phyloP scores from a whole-genome alignment of 2,888 invertebrate species.

The Callyntrura sp. region DNA sequence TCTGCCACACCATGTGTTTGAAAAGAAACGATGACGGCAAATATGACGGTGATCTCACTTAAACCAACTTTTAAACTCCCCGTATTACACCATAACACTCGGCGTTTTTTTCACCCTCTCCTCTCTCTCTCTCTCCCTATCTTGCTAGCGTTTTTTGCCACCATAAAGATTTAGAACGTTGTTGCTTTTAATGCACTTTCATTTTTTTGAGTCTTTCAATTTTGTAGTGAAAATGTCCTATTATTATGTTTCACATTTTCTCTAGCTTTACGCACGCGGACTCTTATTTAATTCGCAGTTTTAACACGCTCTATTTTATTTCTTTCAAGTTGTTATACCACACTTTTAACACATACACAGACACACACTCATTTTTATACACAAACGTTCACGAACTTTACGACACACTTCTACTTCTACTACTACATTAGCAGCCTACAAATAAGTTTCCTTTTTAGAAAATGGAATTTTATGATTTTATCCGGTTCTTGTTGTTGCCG shows the following conservation, averaged over 20 bases:
- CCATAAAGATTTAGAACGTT: background rate
- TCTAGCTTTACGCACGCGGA: background rate
- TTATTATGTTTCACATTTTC: conserved; percentile 6
- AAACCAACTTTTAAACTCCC: background rate
- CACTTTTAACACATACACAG: no score
- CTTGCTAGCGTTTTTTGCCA: conserved; percentile 9
- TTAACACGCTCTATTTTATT: background rate
- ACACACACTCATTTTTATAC: no score
- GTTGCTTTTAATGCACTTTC: background rate
- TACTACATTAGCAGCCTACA: no score
- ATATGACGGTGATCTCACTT: conserved; percentile 42
- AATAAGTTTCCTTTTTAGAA: no score
- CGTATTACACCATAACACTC: no score
- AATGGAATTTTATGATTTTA: no score
- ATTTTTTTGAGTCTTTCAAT: background rate
- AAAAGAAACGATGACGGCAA: background rate
- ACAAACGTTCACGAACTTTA: no score
- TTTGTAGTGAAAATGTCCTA: background rate
- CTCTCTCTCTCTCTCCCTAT: no score
- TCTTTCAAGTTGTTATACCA: background rate
- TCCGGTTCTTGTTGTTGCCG: no score
- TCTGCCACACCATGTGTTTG: conserved; percentile 66
- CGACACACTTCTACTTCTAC: no score
- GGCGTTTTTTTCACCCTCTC: no score
- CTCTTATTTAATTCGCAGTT: background rate